Percentiles rank a stretch among this genome's conserved stretches.
These are phyloP conservation scores for Hormaphis cornu DNA, from an alignment of 1,140 invertebrate genomes.

Conservation along the genomic window DNA sequence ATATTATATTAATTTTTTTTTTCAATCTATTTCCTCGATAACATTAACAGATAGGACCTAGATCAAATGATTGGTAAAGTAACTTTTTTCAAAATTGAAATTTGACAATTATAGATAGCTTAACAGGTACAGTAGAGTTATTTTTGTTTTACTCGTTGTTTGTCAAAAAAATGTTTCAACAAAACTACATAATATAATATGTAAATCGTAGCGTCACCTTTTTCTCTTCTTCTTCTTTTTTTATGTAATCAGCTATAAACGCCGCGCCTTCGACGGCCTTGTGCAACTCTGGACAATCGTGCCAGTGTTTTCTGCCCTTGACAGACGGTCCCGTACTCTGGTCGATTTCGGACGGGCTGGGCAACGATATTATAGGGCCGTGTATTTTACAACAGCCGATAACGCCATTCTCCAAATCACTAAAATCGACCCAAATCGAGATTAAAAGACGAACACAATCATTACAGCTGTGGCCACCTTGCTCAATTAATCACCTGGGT, in stretches of 20 bases:
- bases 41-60: too few species aligned
- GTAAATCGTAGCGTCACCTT: conserved; percentile 50
- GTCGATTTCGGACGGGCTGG: background rate
- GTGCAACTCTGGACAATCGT: conserved; percentile 81
- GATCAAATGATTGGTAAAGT: too few species aligned
- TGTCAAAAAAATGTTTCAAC: too few species aligned
- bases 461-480: background rate
- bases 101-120: too few species aligned
- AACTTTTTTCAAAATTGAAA: too few species aligned
- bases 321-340: background rate
- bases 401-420: conserved; percentile 50
- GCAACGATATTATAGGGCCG: conserved; percentile 45
- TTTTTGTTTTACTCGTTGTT: too few species aligned
- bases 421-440: conserved; percentile 36
- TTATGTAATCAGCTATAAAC: conserved; percentile 87
- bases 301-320: conserved; percentile 53
- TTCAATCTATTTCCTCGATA: too few species aligned
- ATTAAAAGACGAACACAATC: background rate
- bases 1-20: too few species aligned
- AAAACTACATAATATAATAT: background rate
- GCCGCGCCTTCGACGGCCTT: conserved; percentile 84
- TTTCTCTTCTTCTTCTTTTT: conserved; percentile 82
- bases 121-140: too few species aligned
- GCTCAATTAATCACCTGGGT: background rate
- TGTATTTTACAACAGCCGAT: conserved; percentile 53